Percentiles rank a stretch among this genome's conserved stretches.
These are phyloP conservation scores for Phorcus lineatus DNA, from an alignment of 2,888 invertebrate species.

Conservation along the genomic window DNA sequence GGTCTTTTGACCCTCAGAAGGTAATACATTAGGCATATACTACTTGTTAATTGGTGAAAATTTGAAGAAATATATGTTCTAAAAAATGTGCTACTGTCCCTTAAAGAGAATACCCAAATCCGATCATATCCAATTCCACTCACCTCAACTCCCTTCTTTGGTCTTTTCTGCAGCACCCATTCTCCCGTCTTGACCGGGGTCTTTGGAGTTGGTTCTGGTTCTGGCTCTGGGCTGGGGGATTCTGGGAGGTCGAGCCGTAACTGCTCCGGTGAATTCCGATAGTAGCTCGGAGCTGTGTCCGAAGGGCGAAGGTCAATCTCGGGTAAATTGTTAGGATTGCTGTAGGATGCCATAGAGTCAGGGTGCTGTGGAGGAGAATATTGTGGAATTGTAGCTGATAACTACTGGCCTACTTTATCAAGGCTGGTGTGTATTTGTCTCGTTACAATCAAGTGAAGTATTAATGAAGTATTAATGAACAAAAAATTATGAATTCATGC, in stretches of 20 bases:
- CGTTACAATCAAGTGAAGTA: too few relatives aligned
- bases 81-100: too few relatives aligned
- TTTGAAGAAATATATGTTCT: too few relatives aligned
- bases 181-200: background rate
- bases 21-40: too few relatives aligned
- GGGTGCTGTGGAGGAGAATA: slow-evolving; percentile 51
- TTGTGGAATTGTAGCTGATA: too few relatives aligned
- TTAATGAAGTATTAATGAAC: too few relatives aligned
- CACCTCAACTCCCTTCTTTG: slow-evolving; percentile 22
- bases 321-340: slow-evolving; percentile 59
- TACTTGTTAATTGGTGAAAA: too few relatives aligned
- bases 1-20: too few relatives aligned
- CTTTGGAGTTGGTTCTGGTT: background rate
- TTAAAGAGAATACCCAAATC: too few relatives aligned
- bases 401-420: too few relatives aligned
- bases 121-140: background rate
- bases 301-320: slow-evolving; percentile 50
- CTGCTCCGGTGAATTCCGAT: slow-evolving; percentile 48
- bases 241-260: slow-evolving; percentile 27
- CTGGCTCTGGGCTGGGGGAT: background rate
- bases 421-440: too few relatives aligned
- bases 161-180: slow-evolving; percentile 17
- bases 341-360: slow-evolving; percentile 59
- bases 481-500: too few relatives aligned
- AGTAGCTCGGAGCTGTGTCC: slow-evolving; percentile 46